A percentile compares a stretch with the other conserved stretches of the same genome.
Evolutionary conservation across 1,140 invertebrate genomes (phyloP).

Genomic region (Micrasema minimum): DNA sequence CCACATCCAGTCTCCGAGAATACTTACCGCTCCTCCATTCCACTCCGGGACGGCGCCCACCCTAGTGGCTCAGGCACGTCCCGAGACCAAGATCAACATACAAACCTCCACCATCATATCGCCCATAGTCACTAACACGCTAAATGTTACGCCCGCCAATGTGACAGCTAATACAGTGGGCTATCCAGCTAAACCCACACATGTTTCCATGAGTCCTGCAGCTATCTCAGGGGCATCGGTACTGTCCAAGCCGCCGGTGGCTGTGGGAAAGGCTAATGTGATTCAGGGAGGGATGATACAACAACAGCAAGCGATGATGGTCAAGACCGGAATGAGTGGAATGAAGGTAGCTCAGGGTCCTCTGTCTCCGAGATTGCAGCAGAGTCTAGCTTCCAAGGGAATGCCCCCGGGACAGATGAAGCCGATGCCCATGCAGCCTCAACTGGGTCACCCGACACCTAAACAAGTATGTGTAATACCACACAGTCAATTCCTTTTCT

Average conservation of each 20-base stretch:
- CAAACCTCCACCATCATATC: slow-evolving; percentile 18
- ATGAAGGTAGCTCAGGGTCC: slow-evolving; percentile 16
- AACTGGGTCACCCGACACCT: slow-evolving; percentile 44
- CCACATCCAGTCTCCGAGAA: slow-evolving; percentile 42
- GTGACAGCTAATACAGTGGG: slow-evolving; percentile 11
- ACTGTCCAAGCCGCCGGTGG: slow-evolving; percentile 17
- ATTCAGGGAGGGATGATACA: slow-evolving; percentile 15
- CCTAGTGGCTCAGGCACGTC: not conserved
- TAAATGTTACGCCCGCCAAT: not conserved
- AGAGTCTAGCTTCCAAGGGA: slow-evolving; percentile 38
- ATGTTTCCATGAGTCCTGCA: slow-evolving; percentile 4
- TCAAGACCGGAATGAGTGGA: slow-evolving; percentile 10
- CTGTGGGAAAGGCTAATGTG: slow-evolving; percentile 1
- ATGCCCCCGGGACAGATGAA: slow-evolving; percentile 42
- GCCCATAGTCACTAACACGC: not conserved
- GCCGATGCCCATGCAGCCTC: slow-evolving; percentile 44
- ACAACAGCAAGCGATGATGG: slow-evolving; percentile 28
- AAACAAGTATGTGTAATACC: slow-evolving; percentile 39
- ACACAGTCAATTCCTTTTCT: too few species aligned
- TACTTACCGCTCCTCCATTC: slow-evolving; percentile 19
- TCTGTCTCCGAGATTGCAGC: slow-evolving; percentile 39
- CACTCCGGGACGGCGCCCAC: not conserved
- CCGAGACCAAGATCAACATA: slow-evolving; percentile 29
- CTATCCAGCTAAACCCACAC: slow-evolving; percentile 18
- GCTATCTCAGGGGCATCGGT: not conserved